Conservation (phyloP, 1,140 invertebrate genomes). For the Ips nitidus region DNA sequence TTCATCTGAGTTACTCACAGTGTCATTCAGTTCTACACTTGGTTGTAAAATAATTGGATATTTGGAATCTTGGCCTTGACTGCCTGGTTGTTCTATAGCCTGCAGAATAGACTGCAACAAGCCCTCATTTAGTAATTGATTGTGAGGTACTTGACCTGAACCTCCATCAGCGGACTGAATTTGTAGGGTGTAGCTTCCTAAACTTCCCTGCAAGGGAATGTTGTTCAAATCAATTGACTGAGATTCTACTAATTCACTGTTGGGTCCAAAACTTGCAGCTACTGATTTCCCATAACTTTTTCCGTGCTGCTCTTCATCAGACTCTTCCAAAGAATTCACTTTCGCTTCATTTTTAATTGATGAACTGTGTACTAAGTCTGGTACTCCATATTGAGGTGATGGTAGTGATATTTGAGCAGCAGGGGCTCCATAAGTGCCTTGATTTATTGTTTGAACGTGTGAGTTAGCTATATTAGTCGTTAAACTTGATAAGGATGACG, state of each 20-base stretch:
- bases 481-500: conserved; percentile 43
- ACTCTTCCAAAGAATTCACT: conserved; percentile 30
- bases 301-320: conserved; percentile 39
- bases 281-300: conserved; percentile 48
- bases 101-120: conserved; percentile 75
- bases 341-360: conserved; percentile 37
- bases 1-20: conserved; percentile 24
- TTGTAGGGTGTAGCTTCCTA: conserved; percentile 70
- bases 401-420: conserved; percentile 8
- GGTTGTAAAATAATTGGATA: conserved; percentile 38
- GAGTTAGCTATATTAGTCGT: conserved; percentile 45
- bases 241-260: conserved; percentile 48
- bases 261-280: conserved; percentile 45
- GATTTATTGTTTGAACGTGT: conserved; percentile 14
- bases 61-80: conserved; percentile 27
- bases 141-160: conserved; percentile 62
- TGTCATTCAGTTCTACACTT: conserved; percentile 41
- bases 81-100: conserved; percentile 66
- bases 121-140: conserved; percentile 74
- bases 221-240: conserved; percentile 55
- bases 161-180: conserved; percentile 66
- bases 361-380: conserved; percentile 41
- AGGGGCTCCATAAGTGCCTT: conserved; percentile 34
- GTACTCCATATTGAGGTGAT: conserved; percentile 33
- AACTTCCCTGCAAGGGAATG: conserved; percentile 63